phyloP scores from a whole-genome alignment of 2,797 vertebrate genomes.

The Anas bahamensis region DNA sequence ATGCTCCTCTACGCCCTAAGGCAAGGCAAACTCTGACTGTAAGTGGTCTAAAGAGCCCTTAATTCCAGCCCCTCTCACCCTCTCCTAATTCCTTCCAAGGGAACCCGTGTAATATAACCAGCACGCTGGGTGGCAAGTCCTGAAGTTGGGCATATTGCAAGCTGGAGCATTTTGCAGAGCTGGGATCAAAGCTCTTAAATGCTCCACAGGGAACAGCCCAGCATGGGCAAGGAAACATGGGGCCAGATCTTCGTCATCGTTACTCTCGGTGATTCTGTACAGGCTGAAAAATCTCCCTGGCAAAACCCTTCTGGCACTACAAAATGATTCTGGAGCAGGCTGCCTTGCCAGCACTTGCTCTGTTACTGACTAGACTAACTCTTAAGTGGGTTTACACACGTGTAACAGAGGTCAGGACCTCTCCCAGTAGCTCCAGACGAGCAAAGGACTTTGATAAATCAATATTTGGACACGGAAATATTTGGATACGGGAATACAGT shows the following conservation, averaged over 20 bases:
- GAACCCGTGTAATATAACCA: not conserved
- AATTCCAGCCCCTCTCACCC: not conserved
- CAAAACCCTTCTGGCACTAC: not conserved
- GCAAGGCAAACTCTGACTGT: not conserved
- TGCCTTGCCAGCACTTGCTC: not conserved
- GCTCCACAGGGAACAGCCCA: not conserved
- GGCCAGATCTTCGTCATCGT: not conserved
- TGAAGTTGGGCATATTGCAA: not conserved
- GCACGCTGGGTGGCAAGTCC: not conserved
- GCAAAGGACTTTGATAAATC: not conserved
- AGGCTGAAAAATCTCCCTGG: not conserved
- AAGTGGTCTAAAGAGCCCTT: not conserved
- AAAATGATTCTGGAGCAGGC: not conserved
- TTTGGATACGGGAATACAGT: not conserved
- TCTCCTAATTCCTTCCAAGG: not conserved
- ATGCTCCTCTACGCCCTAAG: not conserved
- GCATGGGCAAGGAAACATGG: not conserved
- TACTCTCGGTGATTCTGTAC: not conserved
- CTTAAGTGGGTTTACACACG: not conserved
- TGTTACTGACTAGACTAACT: not conserved
- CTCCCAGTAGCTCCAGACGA: not conserved
- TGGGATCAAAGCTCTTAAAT: not conserved
- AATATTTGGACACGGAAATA: not conserved
- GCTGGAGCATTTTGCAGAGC: not conserved
- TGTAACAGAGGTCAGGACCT: not conserved